A percentile compares a stretch with the other conserved stretches of the same genome.
Evolutionary conservation across 2,888 invertebrate species (phyloP).

Genomic region (Agriopis leucophaearia): DNA sequence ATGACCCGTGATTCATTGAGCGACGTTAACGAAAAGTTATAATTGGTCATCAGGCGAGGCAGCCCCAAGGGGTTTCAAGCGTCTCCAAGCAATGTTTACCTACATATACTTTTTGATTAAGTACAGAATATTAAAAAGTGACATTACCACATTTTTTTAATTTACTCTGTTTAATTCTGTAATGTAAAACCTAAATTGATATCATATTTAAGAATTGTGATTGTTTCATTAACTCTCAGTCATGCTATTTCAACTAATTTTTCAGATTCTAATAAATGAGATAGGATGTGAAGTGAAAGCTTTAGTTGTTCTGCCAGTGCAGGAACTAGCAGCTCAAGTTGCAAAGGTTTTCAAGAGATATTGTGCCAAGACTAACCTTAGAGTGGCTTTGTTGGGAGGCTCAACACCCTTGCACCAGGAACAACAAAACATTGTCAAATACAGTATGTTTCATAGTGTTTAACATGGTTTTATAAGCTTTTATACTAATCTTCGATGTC

Average conservation of each 20-base stretch:
- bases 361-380: conserved; percentile 88
- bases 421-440: conserved; percentile 87
- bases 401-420: conserved; percentile 89
- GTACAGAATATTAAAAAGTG: no score
- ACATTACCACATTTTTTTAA: not conserved
- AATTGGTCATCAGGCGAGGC: no score
- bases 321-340: conserved; percentile 96
- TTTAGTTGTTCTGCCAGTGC: conserved; percentile 96
- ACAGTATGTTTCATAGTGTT: conserved; percentile 62
- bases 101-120: no score
- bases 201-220: not conserved
- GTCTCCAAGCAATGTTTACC: no score
- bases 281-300: conserved; percentile 91
- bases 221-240: not conserved
- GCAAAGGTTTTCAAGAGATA: conserved; percentile 92
- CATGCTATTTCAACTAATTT: conserved; percentile 32
- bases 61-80: no score
- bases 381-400: conserved; percentile 90
- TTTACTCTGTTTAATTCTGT: not conserved
- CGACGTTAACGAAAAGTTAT: no score
- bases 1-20: no score
- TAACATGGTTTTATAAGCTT: no score
- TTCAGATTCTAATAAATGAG: conserved; percentile 87
- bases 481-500: no score
- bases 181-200: not conserved